Evolutionary conservation across 2,888 invertebrate genomes (phyloP), one percentile per base, ranked within the genome.

Genomic region (Drosophila melanosoma): DNA sequence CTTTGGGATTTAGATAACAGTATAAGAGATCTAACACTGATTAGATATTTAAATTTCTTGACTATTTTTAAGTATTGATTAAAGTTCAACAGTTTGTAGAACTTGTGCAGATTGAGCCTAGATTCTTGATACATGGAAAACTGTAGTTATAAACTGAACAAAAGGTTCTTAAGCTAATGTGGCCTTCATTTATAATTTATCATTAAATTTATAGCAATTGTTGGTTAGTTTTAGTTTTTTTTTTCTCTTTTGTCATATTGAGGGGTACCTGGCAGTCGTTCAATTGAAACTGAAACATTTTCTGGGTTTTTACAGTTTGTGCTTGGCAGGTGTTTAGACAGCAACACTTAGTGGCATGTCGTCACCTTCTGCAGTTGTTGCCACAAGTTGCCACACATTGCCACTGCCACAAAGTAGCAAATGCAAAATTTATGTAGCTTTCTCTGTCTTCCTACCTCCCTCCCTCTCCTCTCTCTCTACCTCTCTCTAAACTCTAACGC

Each of bases 261-360:
- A 0, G 12, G 1, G 49, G 48, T 64, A 60, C 58, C 10, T n/a
- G 29, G 6, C 8, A 8, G 49, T 35, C 35, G 6, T 3, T 26
- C 12, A 49, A 26, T 32, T 5, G 11, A 0, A 0, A 11, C 17
- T 45, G 6, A 2, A 38, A 3, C 6, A 40, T 23, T 36, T 62
- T 45, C 15, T 35, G 42, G 38, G 1, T 59, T 62, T 63, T 48
- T 56, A 68, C 58, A 10, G 29, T 23, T 57, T 29, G 33, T 38
- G 72, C 38, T 72, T 66, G 78, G 76, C 61, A 74, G 52, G 38
- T 54, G 64, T 26, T 59, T 23, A 65, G 67, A 61, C 62, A 66
- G 35, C 33, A 52, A 49, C 54, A 52, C 64, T 74, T 68, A 64
- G 70, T 79, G 75, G 63, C 76, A 71, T 79, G 70, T 72, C 76